Base-by-base conservation (phyloP, 2,888 invertebrate genomes). In the Eretmocerus hayati region DNA sequence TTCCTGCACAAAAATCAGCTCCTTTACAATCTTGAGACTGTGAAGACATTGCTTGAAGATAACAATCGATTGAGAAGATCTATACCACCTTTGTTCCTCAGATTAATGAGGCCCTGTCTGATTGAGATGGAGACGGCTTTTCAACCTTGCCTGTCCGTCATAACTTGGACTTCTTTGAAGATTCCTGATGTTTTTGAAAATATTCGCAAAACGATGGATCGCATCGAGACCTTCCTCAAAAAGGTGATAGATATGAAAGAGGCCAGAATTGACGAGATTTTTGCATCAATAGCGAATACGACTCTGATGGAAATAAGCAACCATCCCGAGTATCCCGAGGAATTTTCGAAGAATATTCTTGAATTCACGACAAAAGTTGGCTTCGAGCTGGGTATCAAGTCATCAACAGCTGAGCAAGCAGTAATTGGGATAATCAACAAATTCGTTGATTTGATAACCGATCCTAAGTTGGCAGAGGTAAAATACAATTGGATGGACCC, bases 141-240 rank as follows among this genome's bases (percentile, higher is more conserved):
- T 55, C 80, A 83, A 67, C 85, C 89, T 0, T 90, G 85, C 1
- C 71, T 90, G 11, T 84, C 85, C 0, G 81, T 82, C 2, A 80
- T 90, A 16, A 87, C 86, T 0, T 92, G 91, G 91, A 81, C 86
- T 1, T 90, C 90, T 0, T 76, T 87, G 58, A 83, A 84, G 62
- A 81, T 87, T 56, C 77, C 81, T 0, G 69, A 79, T 26, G 82
- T 81, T 61, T 83, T 81, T 58, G 72, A 74, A 2, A 72, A 75
- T 18, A 81, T 86, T 32, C 74, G 74, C 46, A 60, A 58, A 1
- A 74, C 77, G 18, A 68, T 88, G 16, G 76, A 78, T 46, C 77
- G 80, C 59, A 80, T 87, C 1, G 78, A 83, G 58, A 74, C 78
- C 55, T 84, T 84, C 64, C 74, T 81, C 1, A 84, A 84, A 64